These are phyloP conservation scores for Pongo abelii DNA, from an alignment of 2,113 vertebrate genomes.

Conservation along the genomic window DNA sequence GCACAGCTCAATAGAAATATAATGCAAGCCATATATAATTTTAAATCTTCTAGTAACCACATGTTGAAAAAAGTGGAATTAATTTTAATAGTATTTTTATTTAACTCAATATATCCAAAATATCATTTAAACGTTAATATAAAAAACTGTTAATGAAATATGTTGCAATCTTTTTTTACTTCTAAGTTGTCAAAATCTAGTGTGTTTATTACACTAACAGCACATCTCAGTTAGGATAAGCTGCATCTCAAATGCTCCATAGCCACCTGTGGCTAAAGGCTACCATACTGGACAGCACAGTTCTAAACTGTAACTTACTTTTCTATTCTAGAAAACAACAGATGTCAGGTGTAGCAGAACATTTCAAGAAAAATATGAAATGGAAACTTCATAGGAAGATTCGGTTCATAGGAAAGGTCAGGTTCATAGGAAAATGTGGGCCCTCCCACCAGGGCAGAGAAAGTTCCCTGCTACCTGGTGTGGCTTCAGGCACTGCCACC, in stretches of 20 bases:
- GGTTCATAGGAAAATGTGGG: background rate
- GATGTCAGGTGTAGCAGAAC: background rate
- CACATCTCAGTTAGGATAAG: background rate
- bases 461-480: background rate
- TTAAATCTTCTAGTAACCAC: background rate
- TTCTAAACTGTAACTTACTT: background rate
- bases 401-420: background rate
- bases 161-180: background rate
- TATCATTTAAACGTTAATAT: background rate
- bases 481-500: background rate
- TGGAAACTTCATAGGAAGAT: no score
- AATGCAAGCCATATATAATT: background rate
- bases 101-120: background rate
- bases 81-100: background rate
- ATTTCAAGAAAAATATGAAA: background rate
- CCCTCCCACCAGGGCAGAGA: background rate
- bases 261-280: background rate
- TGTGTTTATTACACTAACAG: background rate
- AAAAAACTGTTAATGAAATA: background rate
- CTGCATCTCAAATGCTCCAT: background rate
- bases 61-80: background rate
- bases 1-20: background rate
- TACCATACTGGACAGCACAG: background rate
- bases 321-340: background rate
- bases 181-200: background rate